Percentiles rank a stretch among this genome's conserved stretches.
Evolutionary conservation across 2,113 vertebrate species (phyloP).

Genomic region (Silurus asotus): DNA sequence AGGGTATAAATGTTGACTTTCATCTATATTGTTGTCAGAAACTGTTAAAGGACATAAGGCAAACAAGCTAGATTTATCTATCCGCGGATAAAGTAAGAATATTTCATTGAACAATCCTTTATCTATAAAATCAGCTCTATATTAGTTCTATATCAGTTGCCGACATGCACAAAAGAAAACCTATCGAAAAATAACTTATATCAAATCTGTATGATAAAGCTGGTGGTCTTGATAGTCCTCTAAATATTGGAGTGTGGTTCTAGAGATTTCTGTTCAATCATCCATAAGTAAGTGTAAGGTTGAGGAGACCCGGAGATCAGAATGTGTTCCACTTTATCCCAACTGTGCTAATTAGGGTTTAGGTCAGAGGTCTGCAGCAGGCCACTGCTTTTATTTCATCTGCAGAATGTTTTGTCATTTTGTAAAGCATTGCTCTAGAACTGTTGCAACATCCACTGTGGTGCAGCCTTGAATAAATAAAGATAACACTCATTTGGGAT

Average conservation of each 20-base stretch:
- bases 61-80: background rate
- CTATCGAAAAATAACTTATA: background rate
- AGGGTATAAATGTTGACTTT: conserved; percentile 44
- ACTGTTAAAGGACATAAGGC: background rate
- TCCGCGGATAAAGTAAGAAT: conserved; percentile 17
- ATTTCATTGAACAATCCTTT: background rate
- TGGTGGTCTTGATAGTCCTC: background rate
- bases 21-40: conserved; percentile 42
- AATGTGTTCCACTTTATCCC: too few relatives aligned
- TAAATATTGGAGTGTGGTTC: background rate
- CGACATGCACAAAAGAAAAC: background rate
- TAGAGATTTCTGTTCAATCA: background rate
- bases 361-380: background rate
- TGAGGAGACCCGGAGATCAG: too few relatives aligned
- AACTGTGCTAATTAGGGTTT: too few relatives aligned
- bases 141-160: background rate
- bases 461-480: conserved; percentile 22
- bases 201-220: background rate
- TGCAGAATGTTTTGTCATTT: background rate
- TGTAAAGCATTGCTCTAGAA: background rate
- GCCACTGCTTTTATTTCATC: background rate
- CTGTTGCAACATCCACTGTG: conserved; percentile 3
- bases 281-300: background rate
- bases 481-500: conserved; percentile 4
- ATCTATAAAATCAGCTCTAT: background rate